Conservation (phyloP, 2,888 invertebrate genomes). For the Cerastis rubricosa region DNA sequence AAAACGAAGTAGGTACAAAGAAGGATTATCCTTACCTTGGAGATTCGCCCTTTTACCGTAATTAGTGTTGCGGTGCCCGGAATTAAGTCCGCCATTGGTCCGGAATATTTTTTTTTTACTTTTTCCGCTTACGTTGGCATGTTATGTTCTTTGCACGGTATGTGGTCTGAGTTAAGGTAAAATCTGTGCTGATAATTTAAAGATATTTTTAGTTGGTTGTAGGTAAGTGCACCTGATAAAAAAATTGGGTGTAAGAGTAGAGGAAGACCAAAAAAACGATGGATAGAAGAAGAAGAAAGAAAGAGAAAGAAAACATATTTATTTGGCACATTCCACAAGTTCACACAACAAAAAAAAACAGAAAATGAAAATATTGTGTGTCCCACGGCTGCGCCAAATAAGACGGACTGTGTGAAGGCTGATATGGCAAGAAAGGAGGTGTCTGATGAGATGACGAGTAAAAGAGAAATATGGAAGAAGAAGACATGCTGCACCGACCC, state of each 20-base stretch:
- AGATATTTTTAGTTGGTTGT: neutral
- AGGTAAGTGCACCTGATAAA: neutral
- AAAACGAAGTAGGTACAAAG: conserved; percentile 75
- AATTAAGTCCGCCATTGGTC: conserved; percentile 55
- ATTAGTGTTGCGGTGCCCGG: conserved; percentile 72
- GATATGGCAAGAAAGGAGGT: neutral
- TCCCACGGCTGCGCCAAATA: no score
- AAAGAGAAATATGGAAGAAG: neutral
- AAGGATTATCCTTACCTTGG: conserved; percentile 77
- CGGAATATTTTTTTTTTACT: conserved; percentile 45
- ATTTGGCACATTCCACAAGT: no score
- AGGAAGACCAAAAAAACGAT: neutral
- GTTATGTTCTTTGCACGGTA: conserved; percentile 10
- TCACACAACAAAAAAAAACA: no score
- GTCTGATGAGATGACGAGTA: neutral
- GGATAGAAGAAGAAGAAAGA: no score
- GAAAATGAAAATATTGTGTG: no score
- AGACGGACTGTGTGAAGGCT: neutral
- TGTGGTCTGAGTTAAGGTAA: neutral
- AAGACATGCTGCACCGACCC: neutral
- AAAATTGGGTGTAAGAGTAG: neutral
- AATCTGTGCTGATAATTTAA: conserved; percentile 5
- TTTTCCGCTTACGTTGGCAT: conserved; percentile 42
- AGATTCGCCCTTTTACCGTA: conserved; percentile 74
- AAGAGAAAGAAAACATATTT: no score